Evolutionary conservation across 2,797 vertebrate species (phyloP).

Genomic region (Peromyscus nudipes): DNA sequence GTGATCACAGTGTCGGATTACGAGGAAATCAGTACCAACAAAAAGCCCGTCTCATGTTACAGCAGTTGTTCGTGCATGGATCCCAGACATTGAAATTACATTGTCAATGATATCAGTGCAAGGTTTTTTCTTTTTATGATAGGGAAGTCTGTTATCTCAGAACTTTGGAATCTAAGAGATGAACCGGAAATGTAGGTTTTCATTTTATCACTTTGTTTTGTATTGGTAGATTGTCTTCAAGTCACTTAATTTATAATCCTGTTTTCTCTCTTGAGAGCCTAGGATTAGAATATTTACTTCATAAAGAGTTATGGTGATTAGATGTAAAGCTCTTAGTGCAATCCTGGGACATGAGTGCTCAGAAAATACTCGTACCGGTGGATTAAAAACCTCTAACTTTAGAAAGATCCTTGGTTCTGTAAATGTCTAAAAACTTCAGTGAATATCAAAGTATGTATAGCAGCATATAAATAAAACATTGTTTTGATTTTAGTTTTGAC

Average conservation of each 20-base stretch:
- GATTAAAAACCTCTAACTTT: conserved; percentile 61
- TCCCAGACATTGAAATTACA: neutral
- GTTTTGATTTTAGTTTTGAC: conserved; percentile 63
- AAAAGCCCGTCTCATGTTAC: neutral
- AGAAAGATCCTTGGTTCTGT: conserved; percentile 19
- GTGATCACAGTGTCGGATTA: conserved; percentile 57
- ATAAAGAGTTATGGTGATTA: conserved; percentile 53
- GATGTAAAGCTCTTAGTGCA: conserved; percentile 38
- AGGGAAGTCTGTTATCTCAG: neutral
- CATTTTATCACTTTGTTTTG: conserved; percentile 39
- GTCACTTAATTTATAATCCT: conserved; percentile 32
- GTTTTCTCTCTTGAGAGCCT: neutral
- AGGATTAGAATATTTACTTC: neutral
- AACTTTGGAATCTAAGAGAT: neutral
- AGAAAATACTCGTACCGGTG: conserved; percentile 36
- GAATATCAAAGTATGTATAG: conserved; percentile 17
- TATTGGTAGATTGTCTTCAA: neutral
- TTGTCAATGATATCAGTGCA: conserved; percentile 10
- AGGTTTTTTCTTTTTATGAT: neutral
- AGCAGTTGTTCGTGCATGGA: conserved; percentile 22
- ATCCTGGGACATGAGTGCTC: neutral
- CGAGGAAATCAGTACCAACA: conserved; percentile 11
- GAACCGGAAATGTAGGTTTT: neutral
- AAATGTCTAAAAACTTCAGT: conserved; percentile 46
- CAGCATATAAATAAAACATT: neutral